Percentiles rank a stretch among this genome's conserved stretches.
Evolutionary conservation across 1,140 invertebrate species (phyloP).

Genomic region (Ips typographus): DNA sequence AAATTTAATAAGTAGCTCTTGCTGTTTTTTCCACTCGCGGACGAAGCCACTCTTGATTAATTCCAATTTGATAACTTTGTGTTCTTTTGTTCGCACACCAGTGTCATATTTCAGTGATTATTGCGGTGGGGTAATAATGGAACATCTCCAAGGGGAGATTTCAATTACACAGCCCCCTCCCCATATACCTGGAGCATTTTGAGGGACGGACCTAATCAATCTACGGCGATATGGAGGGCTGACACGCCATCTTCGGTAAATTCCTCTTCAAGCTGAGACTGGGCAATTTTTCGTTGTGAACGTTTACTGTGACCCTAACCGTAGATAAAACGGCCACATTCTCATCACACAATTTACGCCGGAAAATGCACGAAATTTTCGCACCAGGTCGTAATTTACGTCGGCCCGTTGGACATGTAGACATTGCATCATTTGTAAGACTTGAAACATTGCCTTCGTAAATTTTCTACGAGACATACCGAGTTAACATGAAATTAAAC

Average conservation of each 20-base stretch:
- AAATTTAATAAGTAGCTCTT: slow-evolving; percentile 52
- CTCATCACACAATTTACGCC: slow-evolving; percentile 25
- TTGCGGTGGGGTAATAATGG: too few relatives aligned
- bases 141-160: slow-evolving; percentile 16
- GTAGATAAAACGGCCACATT: background rate
- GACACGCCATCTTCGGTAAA: slow-evolving; percentile 11
- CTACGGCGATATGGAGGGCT: slow-evolving; percentile 12
- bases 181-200: slow-evolving; percentile 22
- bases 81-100: too few relatives aligned
- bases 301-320: background rate
- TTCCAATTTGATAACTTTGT: too few relatives aligned
- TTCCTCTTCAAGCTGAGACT: background rate
- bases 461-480: slow-evolving; percentile 43
- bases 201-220: slow-evolving; percentile 21
- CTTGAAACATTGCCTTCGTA: slow-evolving; percentile 41
- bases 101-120: too few relatives aligned
- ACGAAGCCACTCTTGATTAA: background rate
- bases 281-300: background rate
- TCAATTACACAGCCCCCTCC: slow-evolving; percentile 14
- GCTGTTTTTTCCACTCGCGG: slow-evolving; percentile 37
- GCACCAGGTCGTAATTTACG: slow-evolving; percentile 20
- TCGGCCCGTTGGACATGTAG: slow-evolving; percentile 23
- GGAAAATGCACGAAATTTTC: slow-evolving; percentile 32
- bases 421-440: slow-evolving; percentile 33
- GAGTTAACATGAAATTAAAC: slow-evolving; percentile 48